A percentile compares a stretch with the other conserved stretches of the same genome.
Conservation (phyloP, 2,888 invertebrate genomes). For the Malacosoma neustria region DNA sequence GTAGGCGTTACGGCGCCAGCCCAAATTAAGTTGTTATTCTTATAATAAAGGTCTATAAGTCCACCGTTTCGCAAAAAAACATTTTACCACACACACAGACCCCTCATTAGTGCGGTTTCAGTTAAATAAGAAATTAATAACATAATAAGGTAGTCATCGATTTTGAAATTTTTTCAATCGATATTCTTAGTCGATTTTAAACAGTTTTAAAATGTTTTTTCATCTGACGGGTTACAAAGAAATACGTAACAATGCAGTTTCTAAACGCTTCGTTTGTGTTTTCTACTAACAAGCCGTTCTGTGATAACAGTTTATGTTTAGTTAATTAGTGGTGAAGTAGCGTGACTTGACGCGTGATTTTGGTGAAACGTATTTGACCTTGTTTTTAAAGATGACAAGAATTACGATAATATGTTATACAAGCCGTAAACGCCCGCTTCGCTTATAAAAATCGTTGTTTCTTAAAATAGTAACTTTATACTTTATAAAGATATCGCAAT, state of each 20-base stretch:
- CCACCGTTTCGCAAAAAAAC: slow-evolving; percentile 55
- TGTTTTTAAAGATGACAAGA: background rate
- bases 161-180: background rate
- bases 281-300: slow-evolving; percentile 11
- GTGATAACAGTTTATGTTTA: slow-evolving; percentile 20
- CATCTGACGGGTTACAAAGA: too few relatives aligned
- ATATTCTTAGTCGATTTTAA: too few relatives aligned
- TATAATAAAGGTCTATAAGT: slow-evolving; percentile 51
- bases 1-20: slow-evolving; percentile 63
- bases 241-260: slow-evolving; percentile 9
- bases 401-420: background rate
- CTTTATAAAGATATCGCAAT: too few relatives aligned
- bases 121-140: slow-evolving; percentile 53
- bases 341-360: slow-evolving; percentile 19
- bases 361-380: background rate
- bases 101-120: slow-evolving; percentile 48
- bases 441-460: too few relatives aligned
- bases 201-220: too few relatives aligned
- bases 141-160: slow-evolving; percentile 35
- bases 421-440: too few relatives aligned
- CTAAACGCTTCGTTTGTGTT: slow-evolving; percentile 18
- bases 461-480: too few relatives aligned
- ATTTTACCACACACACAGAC: slow-evolving; percentile 49
- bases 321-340: slow-evolving; percentile 19
- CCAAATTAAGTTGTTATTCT: slow-evolving; percentile 68